Evolutionary conservation across 2,113 vertebrate genomes (phyloP), one percentile per base, ranked within the genome.

Genomic region (Lepus timidus): DNA sequence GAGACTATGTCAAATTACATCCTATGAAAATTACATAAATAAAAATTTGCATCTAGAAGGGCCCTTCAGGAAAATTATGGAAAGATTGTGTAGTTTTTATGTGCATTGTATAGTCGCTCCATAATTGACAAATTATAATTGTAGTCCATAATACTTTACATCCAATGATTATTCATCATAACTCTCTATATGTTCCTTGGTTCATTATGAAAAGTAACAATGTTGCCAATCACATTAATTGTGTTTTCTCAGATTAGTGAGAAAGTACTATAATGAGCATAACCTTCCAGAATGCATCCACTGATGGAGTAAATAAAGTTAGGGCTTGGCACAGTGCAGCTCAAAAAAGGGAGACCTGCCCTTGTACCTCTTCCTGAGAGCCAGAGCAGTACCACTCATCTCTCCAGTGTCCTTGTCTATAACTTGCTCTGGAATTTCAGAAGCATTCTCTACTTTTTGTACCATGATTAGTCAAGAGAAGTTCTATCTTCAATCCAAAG

Each of bases 271-370:
- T 90, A 92, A 94, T 68, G 93, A 97, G 64, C 95, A 87, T 96
- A 58, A 96, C 89, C 95, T 99, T 97, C 90, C 84, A 98, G 97
- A 97, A 94, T 86, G 58, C 65, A 95, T 80, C 93, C 79, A 96
- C 97, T 95, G 90, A 96, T 98, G 97, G 97, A 98, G 98, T 98
- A 98, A 98, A 98, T 98, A 98, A 98, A 98, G 93, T 86, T 95
- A 94, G 90, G 86, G 97, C 97, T 98, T 97, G 98, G 97, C 98
- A 97, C 95, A 97, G 97, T 97, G 93, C 92, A 96, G 95, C 94
- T 81, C 44, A 39, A 76, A 92, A 93, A 97, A 98, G 96, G 97
- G 95, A 96, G 91, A 12, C 25, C 74, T 89, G 97, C 98, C 98
- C 98, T 98, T 98, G 96, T 85, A 76, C 91, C 96, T 97, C 94